phyloP scores from a whole-genome alignment of 2,113 vertebrate genomes.

The Carassius carassius region DNA sequence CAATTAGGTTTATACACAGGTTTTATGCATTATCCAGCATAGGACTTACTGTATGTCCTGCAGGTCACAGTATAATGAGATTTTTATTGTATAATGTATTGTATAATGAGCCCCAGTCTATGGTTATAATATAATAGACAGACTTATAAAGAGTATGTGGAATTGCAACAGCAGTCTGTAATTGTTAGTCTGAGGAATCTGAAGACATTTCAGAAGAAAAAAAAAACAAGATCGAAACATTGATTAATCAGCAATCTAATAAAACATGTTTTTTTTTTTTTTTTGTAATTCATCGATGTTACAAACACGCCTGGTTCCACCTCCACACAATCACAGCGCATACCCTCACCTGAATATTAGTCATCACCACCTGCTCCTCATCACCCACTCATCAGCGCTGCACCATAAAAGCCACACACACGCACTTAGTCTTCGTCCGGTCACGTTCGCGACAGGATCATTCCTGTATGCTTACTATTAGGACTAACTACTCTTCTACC shows the following conservation, averaged over 20 bases:
- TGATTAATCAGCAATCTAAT: not conserved
- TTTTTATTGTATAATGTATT: too few species aligned
- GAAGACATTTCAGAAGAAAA: too few species aligned
- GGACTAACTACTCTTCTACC: too few species aligned
- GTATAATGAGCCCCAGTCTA: not conserved
- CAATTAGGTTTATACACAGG: not conserved
- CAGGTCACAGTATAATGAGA: slow-evolving; percentile 9
- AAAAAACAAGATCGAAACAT: not conserved
- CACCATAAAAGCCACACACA: too few species aligned
- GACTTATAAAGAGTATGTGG: not conserved
- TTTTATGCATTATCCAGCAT: slow-evolving; percentile 4
- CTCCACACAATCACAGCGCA: too few species aligned
- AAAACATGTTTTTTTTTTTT: not conserved
- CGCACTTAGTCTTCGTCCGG: too few species aligned
- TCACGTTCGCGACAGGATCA: too few species aligned
- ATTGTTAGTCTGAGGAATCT: not conserved
- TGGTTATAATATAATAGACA: not conserved
- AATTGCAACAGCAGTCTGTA: not conserved
- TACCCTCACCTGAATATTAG: too few species aligned
- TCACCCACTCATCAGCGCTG: too few species aligned
- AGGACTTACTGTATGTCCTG: not conserved
- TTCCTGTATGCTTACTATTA: too few species aligned
- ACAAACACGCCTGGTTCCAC: too few species aligned
- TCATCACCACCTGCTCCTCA: too few species aligned
- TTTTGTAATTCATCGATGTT: not conserved